phyloP scores from a whole-genome alignment of 2,888 invertebrate genomes.

The Nasonovia ribisnigri region DNA sequence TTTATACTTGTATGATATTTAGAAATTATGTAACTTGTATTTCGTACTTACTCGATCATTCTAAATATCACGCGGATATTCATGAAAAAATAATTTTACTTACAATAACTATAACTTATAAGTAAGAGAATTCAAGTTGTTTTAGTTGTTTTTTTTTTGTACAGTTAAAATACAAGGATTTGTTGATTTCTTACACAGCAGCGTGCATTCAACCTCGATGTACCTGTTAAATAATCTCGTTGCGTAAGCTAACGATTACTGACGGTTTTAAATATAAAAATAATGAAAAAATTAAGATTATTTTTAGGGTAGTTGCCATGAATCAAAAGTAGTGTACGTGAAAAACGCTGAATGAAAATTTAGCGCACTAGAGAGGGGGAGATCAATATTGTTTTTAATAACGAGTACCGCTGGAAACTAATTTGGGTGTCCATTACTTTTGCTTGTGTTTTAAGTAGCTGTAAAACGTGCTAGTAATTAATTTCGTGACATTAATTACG shows the following conservation, averaged over 20 bases:
- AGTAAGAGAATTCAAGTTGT: not conserved
- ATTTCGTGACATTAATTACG: constrained; percentile 27
- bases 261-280: not conserved
- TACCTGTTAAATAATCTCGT: not conserved
- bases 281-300: not conserved
- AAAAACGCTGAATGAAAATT: not conserved
- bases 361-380: not conserved
- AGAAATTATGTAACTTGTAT: not conserved
- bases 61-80: not conserved
- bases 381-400: constrained; percentile 47
- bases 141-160: not conserved
- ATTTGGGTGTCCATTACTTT: constrained; percentile 39
- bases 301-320: not conserved
- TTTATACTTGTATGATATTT: not conserved
- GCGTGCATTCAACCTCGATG: not conserved
- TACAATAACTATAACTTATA: not conserved
- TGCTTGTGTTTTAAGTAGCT: not conserved
- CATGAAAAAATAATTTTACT: not conserved
- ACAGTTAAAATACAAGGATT: not conserved
- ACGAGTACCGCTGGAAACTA: constrained; percentile 11
- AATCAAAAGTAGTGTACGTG: not conserved
- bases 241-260: not conserved
- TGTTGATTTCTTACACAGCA: not conserved
- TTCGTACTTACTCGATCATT: not conserved
- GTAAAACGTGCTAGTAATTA: constrained; percentile 57